These are phyloP conservation scores for Autographa pulchrina DNA, from an alignment of 2,888 invertebrate genomes.

Conservation along the genomic window DNA sequence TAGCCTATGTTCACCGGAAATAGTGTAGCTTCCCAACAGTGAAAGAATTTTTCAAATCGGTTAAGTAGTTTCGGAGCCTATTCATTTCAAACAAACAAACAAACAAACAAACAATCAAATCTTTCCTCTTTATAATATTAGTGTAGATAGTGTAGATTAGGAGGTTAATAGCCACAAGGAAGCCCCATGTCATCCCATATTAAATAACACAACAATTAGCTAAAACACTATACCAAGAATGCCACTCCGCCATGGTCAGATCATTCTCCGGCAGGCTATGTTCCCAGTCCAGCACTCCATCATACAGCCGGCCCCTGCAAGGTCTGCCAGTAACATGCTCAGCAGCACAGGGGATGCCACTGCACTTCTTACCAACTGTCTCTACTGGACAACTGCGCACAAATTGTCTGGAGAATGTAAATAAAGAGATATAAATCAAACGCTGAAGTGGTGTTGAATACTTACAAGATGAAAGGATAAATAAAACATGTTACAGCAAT, in stretches of 20 bases:
- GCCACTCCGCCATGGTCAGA: conserved; percentile 94
- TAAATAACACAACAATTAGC: neutral
- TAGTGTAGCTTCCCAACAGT: too few relatives aligned
- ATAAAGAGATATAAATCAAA: neutral
- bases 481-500: too few relatives aligned
- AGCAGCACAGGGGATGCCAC: conserved; percentile 91
- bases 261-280: conserved; percentile 97
- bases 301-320: conserved; percentile 96
- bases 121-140: too few relatives aligned
- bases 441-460: too few relatives aligned
- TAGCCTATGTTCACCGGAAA: too few relatives aligned
- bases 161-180: too few relatives aligned
- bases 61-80: too few relatives aligned
- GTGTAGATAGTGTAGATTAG: too few relatives aligned
- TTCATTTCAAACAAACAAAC: too few relatives aligned
- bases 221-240: conserved; percentile 92
- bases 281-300: conserved; percentile 99
- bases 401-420: conserved; percentile 91
- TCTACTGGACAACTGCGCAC: conserved; percentile 93
- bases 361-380: conserved; percentile 94
- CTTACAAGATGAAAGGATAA: too few relatives aligned
- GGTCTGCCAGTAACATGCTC: conserved; percentile 91
- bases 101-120: too few relatives aligned
- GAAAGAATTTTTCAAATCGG: too few relatives aligned
- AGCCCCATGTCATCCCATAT: neutral